Conservation (phyloP, 1,140 invertebrate species). For the Drosophila ohnishii region DNA sequence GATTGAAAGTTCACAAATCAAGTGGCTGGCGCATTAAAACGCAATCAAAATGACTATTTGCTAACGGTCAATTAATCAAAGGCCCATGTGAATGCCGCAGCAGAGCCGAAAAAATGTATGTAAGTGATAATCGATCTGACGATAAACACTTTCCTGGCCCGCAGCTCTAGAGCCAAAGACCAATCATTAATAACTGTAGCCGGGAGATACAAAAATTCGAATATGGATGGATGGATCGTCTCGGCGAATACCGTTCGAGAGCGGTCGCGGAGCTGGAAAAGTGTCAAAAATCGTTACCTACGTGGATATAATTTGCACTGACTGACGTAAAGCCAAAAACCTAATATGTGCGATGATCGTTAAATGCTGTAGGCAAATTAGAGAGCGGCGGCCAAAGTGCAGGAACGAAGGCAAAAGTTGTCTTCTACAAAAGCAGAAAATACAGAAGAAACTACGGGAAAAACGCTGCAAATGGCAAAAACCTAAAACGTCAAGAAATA, state of each 20-base stretch:
- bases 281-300: slow-evolving; percentile 53
- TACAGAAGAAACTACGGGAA: slow-evolving; percentile 9
- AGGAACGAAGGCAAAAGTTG: slow-evolving; percentile 53
- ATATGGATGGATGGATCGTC: slow-evolving; percentile 18
- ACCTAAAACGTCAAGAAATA: slow-evolving; percentile 18
- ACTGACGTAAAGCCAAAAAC: slow-evolving; percentile 44
- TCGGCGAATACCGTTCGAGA: slow-evolving; percentile 39
- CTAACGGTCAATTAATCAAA: slow-evolving; percentile 58
- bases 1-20: slow-evolving; percentile 48
- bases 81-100: slow-evolving; percentile 9
- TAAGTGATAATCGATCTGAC: slow-evolving; percentile 67
- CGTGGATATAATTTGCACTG: slow-evolving; percentile 41
- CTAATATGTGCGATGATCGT: slow-evolving; percentile 52
- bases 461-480: slow-evolving; percentile 13
- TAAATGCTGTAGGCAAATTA: slow-evolving; percentile 59
- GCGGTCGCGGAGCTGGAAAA: slow-evolving; percentile 33
- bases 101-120: slow-evolving; percentile 29
- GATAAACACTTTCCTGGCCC: slow-evolving; percentile 60
- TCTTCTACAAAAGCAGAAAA: slow-evolving; percentile 14
- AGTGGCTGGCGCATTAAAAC: slow-evolving; percentile 52
- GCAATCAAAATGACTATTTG: slow-evolving; percentile 68
- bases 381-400: slow-evolving; percentile 56
- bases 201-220: slow-evolving; percentile 25
- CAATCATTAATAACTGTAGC: slow-evolving; percentile 50
- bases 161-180: slow-evolving; percentile 33